These are phyloP conservation scores for Anser cygnoides DNA, from an alignment of 2,113 vertebrate species.

Conservation along the genomic window DNA sequence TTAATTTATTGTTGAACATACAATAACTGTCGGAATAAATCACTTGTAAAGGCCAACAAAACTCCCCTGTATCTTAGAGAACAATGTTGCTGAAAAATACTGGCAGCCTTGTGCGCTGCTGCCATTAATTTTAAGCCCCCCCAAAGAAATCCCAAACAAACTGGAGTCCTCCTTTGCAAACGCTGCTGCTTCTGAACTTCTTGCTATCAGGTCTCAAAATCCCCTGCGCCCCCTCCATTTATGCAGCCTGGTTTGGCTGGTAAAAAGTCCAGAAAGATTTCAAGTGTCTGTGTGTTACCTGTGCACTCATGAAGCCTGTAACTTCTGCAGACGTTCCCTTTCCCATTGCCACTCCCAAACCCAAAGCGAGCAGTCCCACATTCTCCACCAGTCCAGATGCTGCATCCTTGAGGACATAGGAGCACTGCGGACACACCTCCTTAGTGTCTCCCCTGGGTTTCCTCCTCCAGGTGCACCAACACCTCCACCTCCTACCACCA, in stretches of 20 bases:
- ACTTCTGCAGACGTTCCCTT: not conserved
- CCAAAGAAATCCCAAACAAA: not conserved
- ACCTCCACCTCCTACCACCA: conserved; percentile 19
- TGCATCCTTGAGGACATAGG: not conserved
- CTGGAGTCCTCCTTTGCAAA: not conserved
- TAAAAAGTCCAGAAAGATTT: not conserved
- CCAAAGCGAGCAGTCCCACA: not conserved
- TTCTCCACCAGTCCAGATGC: not conserved
- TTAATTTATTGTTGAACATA: conserved; percentile 58
- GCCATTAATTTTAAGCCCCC: not conserved
- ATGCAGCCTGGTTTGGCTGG: not conserved
- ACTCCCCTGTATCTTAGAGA: conserved; percentile 13
- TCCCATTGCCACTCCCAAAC: not conserved
- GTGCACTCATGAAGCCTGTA: not conserved
- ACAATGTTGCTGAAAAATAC: conserved; percentile 8
- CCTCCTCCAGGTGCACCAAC: not conserved
- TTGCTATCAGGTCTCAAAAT: not conserved
- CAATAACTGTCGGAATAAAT: conserved; percentile 49
- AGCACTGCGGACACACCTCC: fast-evolving
- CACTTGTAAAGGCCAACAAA: conserved; percentile 44
- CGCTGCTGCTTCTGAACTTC: not conserved
- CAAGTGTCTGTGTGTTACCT: too few species aligned
- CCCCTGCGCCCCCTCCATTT: not conserved
- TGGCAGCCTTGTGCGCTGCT: not conserved
- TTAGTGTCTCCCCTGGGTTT: not conserved